A percentile compares a stretch with the other conserved stretches of the same genome.
Evolutionary conservation across 2,113 vertebrate genomes (phyloP).

Genomic region (Vimba vimba): DNA sequence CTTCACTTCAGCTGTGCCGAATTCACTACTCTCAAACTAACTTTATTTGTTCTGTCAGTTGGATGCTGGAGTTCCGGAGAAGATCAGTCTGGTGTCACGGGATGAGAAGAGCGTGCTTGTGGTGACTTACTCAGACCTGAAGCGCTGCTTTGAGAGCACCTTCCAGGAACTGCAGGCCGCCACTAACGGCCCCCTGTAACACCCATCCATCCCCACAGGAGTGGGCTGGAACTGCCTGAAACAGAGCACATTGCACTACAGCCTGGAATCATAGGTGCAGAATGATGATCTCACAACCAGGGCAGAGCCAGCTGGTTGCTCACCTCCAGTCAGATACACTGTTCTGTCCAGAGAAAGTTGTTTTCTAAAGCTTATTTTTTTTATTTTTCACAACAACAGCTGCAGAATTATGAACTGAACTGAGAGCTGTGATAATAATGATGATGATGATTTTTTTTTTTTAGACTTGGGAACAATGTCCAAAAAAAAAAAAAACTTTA

Average conservation of each 20-base stretch:
- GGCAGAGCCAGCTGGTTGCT: conserved; percentile 75
- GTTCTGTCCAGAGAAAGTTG: conserved; percentile 88
- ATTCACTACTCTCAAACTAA: neutral
- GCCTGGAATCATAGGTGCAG: conserved; percentile 75
- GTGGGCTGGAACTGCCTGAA: conserved; percentile 75
- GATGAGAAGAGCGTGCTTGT: conserved; percentile 99
- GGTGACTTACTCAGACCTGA: conserved; percentile 98
- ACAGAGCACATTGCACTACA: conserved; percentile 94
- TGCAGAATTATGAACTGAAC: conserved; percentile 71
- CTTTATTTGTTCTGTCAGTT: conserved; percentile 72
- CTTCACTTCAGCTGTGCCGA: neutral
- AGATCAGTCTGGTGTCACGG: conserved; percentile 97
- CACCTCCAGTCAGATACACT: conserved; percentile 95
- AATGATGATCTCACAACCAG: conserved; percentile 65
- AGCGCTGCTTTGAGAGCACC: conserved; percentile 99
- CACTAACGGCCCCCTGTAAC: conserved; percentile 96
- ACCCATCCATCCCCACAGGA: conserved; percentile 51
- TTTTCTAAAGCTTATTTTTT: conserved; percentile 75
- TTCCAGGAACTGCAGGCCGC: conserved; percentile 98
- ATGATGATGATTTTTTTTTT: conserved; percentile 67
- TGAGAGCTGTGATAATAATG: conserved; percentile 70
- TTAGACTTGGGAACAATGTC: conserved; percentile 83
- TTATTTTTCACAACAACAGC: conserved; percentile 83
- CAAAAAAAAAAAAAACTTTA: conserved; percentile 60
- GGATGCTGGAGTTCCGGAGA: conserved; percentile 97